phyloP scores from a whole-genome alignment of 2,888 invertebrate species.

The Schizaphis graminum region DNA sequence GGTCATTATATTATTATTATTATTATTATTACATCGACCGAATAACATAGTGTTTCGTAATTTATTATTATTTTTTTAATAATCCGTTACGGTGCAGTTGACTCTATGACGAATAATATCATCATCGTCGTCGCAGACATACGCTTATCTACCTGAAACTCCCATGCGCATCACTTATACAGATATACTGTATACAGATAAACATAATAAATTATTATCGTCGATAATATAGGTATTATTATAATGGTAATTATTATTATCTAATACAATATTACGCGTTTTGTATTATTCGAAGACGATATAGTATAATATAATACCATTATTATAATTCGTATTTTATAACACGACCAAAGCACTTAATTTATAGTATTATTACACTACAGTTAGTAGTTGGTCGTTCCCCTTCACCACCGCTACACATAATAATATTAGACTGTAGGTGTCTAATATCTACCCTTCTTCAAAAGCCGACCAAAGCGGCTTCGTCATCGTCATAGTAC shows the following conservation, averaged over 20 bases:
- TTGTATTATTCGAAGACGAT: background rate
- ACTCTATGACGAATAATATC: background rate
- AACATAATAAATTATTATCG: background rate
- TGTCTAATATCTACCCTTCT: background rate
- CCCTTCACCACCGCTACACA: background rate
- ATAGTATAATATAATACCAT: background rate
- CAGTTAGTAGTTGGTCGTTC: background rate
- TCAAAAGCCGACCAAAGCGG: background rate
- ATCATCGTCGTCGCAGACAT: background rate
- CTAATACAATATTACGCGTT: background rate
- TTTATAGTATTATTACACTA: background rate
- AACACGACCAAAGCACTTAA: background rate
- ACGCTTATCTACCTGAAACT: background rate
- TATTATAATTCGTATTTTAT: background rate
- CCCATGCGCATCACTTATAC: background rate
- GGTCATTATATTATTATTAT: background rate
- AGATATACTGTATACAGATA: background rate
- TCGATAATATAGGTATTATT: background rate
- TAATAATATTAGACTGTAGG: too few relatives aligned
- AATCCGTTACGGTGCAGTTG: conserved; percentile 39
- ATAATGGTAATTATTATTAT: background rate
- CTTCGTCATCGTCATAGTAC: background rate
- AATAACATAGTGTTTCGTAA: conserved; percentile 27
- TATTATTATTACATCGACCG: background rate
- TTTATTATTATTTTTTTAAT: background rate